These are phyloP conservation scores for Osmerus mordax DNA, from an alignment of 2,113 vertebrate genomes.

Conservation along the genomic window DNA sequence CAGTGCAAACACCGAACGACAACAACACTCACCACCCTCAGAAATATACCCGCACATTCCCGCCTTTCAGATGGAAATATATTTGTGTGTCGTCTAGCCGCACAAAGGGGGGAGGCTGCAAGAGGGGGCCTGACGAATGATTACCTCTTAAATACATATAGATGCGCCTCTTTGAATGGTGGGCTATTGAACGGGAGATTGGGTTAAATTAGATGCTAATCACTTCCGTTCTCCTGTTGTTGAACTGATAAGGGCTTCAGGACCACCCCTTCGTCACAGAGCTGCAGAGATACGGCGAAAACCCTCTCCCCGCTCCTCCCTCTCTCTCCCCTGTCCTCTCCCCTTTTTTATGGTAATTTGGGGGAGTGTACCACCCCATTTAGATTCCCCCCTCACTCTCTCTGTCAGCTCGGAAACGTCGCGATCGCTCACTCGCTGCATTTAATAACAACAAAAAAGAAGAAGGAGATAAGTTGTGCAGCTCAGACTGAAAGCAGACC, in stretches of 20 bases:
- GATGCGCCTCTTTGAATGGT: conserved; percentile 59
- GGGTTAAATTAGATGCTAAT: conserved; percentile 80
- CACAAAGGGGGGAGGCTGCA: conserved; percentile 39
- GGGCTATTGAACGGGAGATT: conserved; percentile 58
- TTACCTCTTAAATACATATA: conserved; percentile 72
- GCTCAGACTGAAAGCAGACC: conserved; percentile 62
- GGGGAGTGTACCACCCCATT: conserved; percentile 55
- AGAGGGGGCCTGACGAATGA: conserved; percentile 54
- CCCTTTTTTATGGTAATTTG: conserved; percentile 65
- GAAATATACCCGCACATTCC: conserved; percentile 54
- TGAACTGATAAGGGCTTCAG: conserved; percentile 67
- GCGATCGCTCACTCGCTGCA: conserved; percentile 56
- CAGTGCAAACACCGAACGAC: conserved; percentile 46
- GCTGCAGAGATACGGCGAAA: conserved; percentile 29
- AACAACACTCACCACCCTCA: conserved; percentile 55
- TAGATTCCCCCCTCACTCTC: conserved; percentile 51
- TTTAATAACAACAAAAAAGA: conserved; percentile 62
- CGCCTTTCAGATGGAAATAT: conserved; percentile 77
- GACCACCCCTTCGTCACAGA: conserved; percentile 48
- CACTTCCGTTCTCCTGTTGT: conserved; percentile 71
- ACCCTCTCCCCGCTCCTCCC: not conserved
- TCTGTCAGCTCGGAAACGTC: conserved; percentile 54
- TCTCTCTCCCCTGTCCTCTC: not conserved
- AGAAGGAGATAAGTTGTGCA: conserved; percentile 64
- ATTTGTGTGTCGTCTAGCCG: conserved; percentile 60